phyloP scores from a whole-genome alignment of 2,113 vertebrate genomes.

The Salvelinus alpinus region DNA sequence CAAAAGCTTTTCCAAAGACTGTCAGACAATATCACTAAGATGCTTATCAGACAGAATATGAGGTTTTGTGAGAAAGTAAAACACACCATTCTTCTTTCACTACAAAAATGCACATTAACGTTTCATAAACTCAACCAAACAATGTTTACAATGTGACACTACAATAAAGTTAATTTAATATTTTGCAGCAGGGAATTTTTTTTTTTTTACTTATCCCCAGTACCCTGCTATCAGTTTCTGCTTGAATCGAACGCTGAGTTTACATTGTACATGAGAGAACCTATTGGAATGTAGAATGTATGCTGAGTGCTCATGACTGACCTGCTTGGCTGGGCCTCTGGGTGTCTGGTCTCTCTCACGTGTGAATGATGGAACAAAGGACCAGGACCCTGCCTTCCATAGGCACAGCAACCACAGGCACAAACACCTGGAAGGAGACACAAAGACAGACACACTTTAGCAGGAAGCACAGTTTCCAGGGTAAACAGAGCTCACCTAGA shows the following conservation, averaged over 20 bases:
- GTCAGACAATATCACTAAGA: no score
- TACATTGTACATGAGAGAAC: conserved; percentile 15
- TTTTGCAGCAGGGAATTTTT: neutral
- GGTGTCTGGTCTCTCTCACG: conserved; percentile 25
- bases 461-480: conserved; percentile 50
- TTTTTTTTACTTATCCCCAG: neutral
- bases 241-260: neutral
- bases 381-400: conserved; percentile 37
- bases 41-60: neutral
- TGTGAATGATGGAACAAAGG: conserved; percentile 50
- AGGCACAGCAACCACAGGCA: conserved; percentile 31
- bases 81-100: neutral
- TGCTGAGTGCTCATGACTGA: conserved; percentile 36
- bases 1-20: neutral
- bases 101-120: neutral
- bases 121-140: neutral
- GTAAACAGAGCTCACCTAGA: conserved; percentile 50
- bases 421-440: conserved; percentile 51
- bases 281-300: conserved; percentile 24
- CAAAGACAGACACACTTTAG: conserved; percentile 47
- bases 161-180: neutral
- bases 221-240: neutral
- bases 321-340: conserved; percentile 41
- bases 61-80: neutral
- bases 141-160: neutral